Base-by-base conservation (phyloP, 2,797 vertebrate genomes). In the Spatula versicolor region DNA sequence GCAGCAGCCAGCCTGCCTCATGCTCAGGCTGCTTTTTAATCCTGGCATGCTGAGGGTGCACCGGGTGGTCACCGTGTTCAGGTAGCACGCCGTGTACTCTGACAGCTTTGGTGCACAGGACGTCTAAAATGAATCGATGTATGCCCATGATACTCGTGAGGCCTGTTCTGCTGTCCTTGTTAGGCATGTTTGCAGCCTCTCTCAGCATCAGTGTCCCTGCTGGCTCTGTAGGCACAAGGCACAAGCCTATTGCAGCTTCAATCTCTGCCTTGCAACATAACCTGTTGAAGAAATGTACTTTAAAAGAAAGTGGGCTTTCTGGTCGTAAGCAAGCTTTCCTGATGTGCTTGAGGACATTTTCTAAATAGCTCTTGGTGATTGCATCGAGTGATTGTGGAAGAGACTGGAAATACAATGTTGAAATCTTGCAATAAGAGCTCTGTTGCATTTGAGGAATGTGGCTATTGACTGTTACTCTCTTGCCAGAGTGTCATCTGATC, bases 341-440 rank as follows among this genome's bases (percentile, higher is more conserved):
- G 4, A 3, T 19, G 59, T 76, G 63, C 76, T 6, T 45, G 69
- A 66, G 69, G 48, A 55, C 26, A 10, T 81, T 84, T 86, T 59
- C 41, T 68, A 11, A 75, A 41, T 20, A 85, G 45, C 45, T 89
- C 25, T 58, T 74, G 31, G 68, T 60, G 35, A 18, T 88, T 72
- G 55, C 50, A 82, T 66, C 50, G 31, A 74, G 59, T 62, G 67
- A 84, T 33, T 26, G 7, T 83, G 23, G 66, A 72, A 77, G 48
- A 68, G 58, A 52, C 81, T 67, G 23, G 82, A 91, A 95, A 55
- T 64, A 54, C 54, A 67, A 6, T 9, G 30, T 78, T 46, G 46
- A 66, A 78, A 76, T 95, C 30, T 58, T 90, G 58, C 58, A 66
- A 9, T 69, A 50, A 79, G 78, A 96, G 66, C 76, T 90, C 63